Percentiles rank a stretch among this genome's conserved stretches.
Evolutionary conservation across 1,140 invertebrate species (phyloP).

Genomic region (Zaprionus tsacasi): DNA sequence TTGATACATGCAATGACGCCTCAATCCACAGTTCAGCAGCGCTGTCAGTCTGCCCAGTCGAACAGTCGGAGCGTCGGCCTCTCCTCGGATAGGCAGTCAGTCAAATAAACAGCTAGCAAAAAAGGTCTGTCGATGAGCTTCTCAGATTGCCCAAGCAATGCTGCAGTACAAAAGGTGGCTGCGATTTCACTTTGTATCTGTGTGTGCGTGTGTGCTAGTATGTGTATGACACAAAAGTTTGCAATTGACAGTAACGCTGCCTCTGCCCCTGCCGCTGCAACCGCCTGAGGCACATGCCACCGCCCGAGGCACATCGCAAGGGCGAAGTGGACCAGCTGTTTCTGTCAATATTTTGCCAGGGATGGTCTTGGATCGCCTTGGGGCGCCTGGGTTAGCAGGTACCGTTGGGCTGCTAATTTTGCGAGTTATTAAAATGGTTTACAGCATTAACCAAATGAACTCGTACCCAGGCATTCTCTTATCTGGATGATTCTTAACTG

Average conservation of each 20-base stretch:
- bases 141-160: constrained; percentile 19
- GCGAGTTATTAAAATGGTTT: background rate
- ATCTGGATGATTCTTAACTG: background rate
- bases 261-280: constrained; percentile 37
- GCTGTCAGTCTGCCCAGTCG: constrained; percentile 27
- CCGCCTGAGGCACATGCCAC: constrained; percentile 18
- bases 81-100: constrained; percentile 29
- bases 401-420: background rate
- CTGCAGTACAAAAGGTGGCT: constrained; percentile 8
- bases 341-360: constrained; percentile 7
- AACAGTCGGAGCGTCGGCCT: constrained; percentile 34
- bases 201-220: constrained; percentile 2
- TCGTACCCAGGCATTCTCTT: background rate
- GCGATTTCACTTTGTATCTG: constrained; percentile 4
- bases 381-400: background rate
- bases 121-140: constrained; percentile 28
- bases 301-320: constrained; percentile 11
- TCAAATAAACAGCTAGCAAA: constrained; percentile 59
- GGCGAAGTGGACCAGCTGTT: background rate
- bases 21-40: constrained; percentile 1
- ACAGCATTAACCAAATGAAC: background rate
- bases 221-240: constrained; percentile 24
- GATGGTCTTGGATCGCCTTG: background rate
- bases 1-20: constrained; percentile 48
- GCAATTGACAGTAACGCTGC: constrained; percentile 57